These are phyloP conservation scores for Labroides dimidiatus DNA, from an alignment of 2,797 vertebrate species.

Conservation along the genomic window DNA sequence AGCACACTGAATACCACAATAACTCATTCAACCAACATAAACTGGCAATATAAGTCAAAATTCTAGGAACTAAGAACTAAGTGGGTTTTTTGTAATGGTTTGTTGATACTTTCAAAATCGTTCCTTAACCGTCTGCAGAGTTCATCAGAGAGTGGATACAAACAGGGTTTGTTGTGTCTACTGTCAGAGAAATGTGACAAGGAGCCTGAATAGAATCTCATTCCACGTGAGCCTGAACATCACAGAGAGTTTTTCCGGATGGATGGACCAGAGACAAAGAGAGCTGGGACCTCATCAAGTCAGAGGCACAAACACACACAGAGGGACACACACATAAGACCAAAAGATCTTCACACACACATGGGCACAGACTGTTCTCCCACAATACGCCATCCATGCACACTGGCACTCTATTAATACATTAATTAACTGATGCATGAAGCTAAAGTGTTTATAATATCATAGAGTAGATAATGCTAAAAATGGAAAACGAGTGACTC, in stretches of 20 bases:
- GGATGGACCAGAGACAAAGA: constrained; percentile 19
- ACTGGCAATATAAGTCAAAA: too few relatives aligned
- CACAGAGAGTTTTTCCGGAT: constrained; percentile 21
- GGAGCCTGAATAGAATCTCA: constrained; percentile 16
- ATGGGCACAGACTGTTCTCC: background rate
- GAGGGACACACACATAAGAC: background rate
- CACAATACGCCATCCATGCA: background rate
- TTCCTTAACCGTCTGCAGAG: too few relatives aligned
- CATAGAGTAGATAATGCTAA: too few relatives aligned
- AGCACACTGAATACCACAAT: too few relatives aligned
- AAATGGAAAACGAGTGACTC: too few relatives aligned
- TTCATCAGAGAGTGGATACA: background rate
- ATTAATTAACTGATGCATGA: background rate
- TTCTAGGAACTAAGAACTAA: too few relatives aligned
- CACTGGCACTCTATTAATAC: background rate
- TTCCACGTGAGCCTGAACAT: constrained; percentile 25
- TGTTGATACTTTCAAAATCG: too few relatives aligned
- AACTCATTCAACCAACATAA: too few relatives aligned
- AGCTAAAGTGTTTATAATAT: too few relatives aligned
- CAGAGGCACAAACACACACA: constrained; percentile 1
- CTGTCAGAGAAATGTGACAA: constrained; percentile 33
- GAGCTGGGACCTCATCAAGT: constrained; percentile 11
- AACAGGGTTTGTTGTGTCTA: constrained; percentile 51
- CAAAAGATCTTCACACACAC: constrained; percentile 4
- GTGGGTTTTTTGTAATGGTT: too few relatives aligned